Percentiles rank a stretch among this genome's conserved stretches.
phyloP scores from a whole-genome alignment of 2,797 vertebrate species.

The Gambusia yucatana region DNA sequence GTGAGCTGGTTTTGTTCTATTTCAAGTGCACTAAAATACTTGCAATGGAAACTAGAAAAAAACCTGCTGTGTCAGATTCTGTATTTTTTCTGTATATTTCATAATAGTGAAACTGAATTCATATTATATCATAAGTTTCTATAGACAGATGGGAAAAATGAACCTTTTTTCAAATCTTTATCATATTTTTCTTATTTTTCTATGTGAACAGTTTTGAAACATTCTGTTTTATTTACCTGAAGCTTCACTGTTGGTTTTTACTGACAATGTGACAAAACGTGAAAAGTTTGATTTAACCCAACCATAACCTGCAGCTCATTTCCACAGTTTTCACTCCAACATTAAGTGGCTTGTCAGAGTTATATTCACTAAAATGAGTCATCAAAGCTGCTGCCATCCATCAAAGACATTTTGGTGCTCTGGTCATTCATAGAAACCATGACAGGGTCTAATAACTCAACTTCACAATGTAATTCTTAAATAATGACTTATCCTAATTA shows the following conservation, averaged over 20 bases:
- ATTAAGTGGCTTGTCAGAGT: conserved; percentile 40
- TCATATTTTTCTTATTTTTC: not conserved
- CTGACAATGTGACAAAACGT: not conserved
- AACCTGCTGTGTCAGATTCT: too few species aligned
- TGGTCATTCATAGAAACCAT: conserved; percentile 55
- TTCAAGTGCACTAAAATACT: too few species aligned
- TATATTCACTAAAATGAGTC: conserved; percentile 54
- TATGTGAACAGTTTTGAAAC: not conserved
- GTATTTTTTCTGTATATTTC: too few species aligned
- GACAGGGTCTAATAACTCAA: conserved; percentile 82
- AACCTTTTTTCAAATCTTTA: not conserved
- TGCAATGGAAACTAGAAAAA: too few species aligned
- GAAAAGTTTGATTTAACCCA: not conserved
- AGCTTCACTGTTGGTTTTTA: not conserved
- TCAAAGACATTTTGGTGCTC: conserved; percentile 60
- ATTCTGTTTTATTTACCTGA: not conserved
- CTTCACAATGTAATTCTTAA: conserved; percentile 86
- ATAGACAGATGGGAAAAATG: not conserved
- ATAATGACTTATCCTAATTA: conserved; percentile 90
- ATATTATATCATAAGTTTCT: not conserved
- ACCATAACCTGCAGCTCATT: conserved; percentile 1
- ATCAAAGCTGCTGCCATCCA: conserved; percentile 62
- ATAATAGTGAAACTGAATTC: not conserved
- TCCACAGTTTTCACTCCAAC: conserved; percentile 24
- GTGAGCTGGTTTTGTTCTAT: too few species aligned